phyloP scores from a whole-genome alignment of 2,797 vertebrate species.

The Sandelia bainsii region DNA sequence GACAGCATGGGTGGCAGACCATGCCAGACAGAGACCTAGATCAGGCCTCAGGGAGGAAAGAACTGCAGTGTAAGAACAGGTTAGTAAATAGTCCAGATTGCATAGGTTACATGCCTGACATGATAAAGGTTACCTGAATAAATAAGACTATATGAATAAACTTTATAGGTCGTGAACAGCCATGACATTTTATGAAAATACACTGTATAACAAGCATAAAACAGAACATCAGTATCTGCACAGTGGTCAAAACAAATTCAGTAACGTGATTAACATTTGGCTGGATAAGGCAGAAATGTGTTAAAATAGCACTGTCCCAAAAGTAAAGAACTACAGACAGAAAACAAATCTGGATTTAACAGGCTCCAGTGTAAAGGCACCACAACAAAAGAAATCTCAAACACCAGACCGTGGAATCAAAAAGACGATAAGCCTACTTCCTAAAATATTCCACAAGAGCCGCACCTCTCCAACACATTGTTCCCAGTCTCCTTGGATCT shows the following conservation, averaged over 20 bases:
- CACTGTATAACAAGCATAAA: neutral
- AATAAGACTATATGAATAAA: slow-evolving; percentile 17
- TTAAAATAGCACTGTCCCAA: slow-evolving; percentile 50
- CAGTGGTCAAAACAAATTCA: slow-evolving; percentile 38
- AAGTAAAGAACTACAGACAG: slow-evolving; percentile 37
- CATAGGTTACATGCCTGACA: slow-evolving; percentile 10
- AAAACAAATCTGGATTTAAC: slow-evolving; percentile 58
- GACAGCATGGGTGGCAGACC: slow-evolving; percentile 48
- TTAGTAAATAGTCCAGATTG: slow-evolving; percentile 34
- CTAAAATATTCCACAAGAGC: slow-evolving; percentile 76
- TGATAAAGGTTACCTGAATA: slow-evolving; percentile 9
- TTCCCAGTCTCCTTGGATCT: slow-evolving; percentile 70
- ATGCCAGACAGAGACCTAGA: slow-evolving; percentile 57
- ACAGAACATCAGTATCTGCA: slow-evolving; percentile 9
- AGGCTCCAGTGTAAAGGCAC: slow-evolving; percentile 32
- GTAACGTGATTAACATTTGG: slow-evolving; percentile 29
- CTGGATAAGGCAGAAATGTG: slow-evolving; percentile 38
- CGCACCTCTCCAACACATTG: slow-evolving; percentile 75
- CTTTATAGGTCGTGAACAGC: slow-evolving; percentile 7
- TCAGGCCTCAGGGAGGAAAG: slow-evolving; percentile 37
- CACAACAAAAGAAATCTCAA: slow-evolving; percentile 54
- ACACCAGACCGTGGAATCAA: slow-evolving; percentile 53
- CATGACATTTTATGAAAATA: neutral
- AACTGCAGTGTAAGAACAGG: slow-evolving; percentile 25
- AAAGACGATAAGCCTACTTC: slow-evolving; percentile 57